Base-by-base conservation (phyloP, 2,888 invertebrate genomes). In the Argynnis bischoffii region DNA sequence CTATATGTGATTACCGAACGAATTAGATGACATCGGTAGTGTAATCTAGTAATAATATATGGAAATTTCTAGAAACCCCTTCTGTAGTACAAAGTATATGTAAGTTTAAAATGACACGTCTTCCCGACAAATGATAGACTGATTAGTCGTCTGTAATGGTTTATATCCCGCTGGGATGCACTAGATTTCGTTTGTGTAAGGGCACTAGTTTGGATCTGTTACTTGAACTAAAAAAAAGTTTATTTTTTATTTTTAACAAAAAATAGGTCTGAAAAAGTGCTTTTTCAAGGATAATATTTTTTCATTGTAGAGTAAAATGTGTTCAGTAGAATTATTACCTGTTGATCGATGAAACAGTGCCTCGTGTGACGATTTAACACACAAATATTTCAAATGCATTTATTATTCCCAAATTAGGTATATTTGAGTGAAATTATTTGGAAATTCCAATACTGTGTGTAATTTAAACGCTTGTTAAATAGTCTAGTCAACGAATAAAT, bases 281-380 rank as follows among this genome's bases (percentile, higher is more conserved):
- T 86, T 86, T 79, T 85, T 80, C 72, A 72, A 67, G 75, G 80
- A 85, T 54, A 51, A 63, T 48, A 63, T 67, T 65, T 60, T 66
- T 66, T 60, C 55, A 53, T 66, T 57, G 70, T 74, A 74, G 74
- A 26, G 56, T 74, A 66, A 64, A 71, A 70, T 67, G 89, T 90
- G 89, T 89, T 90, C 89, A 88, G 88, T 89, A 89, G 88, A 72
- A 70, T 72, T 81, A 84, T 81, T 81, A 76, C 85, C 83, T 86
- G 88, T 89, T 88, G 74, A 77, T 74, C 71, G 72, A 70, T 76
- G 72, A 76, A 82, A 81, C 82, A 88, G 91, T 92, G 91, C 91
- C 91, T 91, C 86, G 85, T 86, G 87, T 88, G 90, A 91, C 89
- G 89, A 88, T 90, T 74, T 79, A 83, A 79, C 82, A 84, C 85